Percentiles rank a stretch among this genome's conserved stretches.
Evolutionary conservation across 2,888 invertebrate genomes (phyloP).

Genomic region (Halocaridina rubra): DNA sequence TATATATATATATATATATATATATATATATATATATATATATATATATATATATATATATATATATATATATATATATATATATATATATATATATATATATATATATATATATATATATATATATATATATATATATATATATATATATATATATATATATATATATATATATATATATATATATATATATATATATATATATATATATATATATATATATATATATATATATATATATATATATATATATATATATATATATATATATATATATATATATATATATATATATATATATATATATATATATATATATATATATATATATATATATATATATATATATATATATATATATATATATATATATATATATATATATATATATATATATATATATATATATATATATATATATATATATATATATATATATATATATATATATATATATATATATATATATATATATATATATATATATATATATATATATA

Average conservation of each 20-base stretch:
- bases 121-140: background rate
- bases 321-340: constrained; percentile 4
- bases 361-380: background rate
- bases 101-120: background rate
- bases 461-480: background rate
- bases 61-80: background rate
- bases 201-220: too few species aligned
- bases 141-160: background rate
- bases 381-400: background rate
- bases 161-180: too few species aligned
- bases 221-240: too few species aligned
- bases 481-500: background rate
- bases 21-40: background rate
- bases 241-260: too few species aligned
- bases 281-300: background rate
- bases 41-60: background rate
- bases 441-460: background rate
- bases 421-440: background rate
- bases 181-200: too few species aligned
- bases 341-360: background rate
- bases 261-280: background rate
- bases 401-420: background rate
- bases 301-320: background rate
- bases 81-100: background rate
- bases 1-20: background rate